Evolutionary conservation across 2,113 vertebrate genomes (phyloP).

Genomic region (human (Homo sapiens)): GRCh38 chr3:49813501-49814000

Average conservation of each 20-base stretch:
- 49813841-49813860: neutral
- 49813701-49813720: neutral
- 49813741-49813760: constrained; percentile 88
- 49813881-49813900: neutral
- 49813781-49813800: constrained; percentile 37
- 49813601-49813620: constrained; percentile 82
- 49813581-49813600: constrained; percentile 90
- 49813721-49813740: constrained; percentile 88
- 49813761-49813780: neutral
- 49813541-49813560: constrained; percentile 91
- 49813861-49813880: neutral
- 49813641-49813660: constrained; percentile 86
- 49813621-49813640: constrained; percentile 87
- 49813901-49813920: neutral
- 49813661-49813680: neutral
- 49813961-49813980: constrained; percentile 52
- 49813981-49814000: neutral
- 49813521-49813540: constrained; percentile 90
- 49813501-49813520: constrained; percentile 84
- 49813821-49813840: neutral
- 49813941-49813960: constrained; percentile 54
- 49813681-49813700: neutral
- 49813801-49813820: neutral
- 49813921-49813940: neutral
- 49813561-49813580: constrained; percentile 93